Percentiles rank a stretch among this genome's conserved stretches.
Evolutionary conservation across 2,113 vertebrate species (phyloP).

Genomic region (Megalops atlanticus): DNA sequence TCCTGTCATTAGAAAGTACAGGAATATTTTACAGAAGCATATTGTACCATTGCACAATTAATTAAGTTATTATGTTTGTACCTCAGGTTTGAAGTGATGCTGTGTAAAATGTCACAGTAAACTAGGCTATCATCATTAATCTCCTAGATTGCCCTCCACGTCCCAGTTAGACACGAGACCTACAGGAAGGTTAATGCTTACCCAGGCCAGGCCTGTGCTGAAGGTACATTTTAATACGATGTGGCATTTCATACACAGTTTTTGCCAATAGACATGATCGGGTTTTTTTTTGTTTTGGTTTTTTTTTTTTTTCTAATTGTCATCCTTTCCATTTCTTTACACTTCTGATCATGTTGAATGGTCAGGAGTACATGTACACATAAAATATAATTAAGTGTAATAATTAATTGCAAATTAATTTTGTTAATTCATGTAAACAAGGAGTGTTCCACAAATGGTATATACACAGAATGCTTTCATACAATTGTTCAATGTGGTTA

Average conservation of each 20-base stretch:
- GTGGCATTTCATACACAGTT: not conserved
- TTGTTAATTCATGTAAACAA: no score
- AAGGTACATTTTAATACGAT: not conserved
- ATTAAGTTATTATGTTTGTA: not conserved
- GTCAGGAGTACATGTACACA: no score
- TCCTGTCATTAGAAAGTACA: not conserved
- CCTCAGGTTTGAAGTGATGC: not conserved
- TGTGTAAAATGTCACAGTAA: not conserved
- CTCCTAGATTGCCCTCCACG: no score
- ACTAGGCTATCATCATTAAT: no score
- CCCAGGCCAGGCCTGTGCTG: not conserved
- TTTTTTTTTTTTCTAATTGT: not conserved
- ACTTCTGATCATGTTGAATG: no score
- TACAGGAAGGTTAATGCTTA: not conserved
- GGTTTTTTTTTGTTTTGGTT: not conserved
- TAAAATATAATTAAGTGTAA: no score
- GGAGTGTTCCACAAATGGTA: no score
- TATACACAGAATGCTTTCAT: no score
- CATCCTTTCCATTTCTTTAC: no score
- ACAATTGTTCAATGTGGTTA: no score
- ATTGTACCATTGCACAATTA: not conserved
- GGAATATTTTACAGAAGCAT: not conserved
- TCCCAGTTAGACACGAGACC: not conserved
- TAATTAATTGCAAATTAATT: no score
- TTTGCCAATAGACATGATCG: not conserved